A percentile compares a stretch with the other conserved stretches of the same genome.
Evolutionary conservation across 2,797 vertebrate species (phyloP).

Genomic region (Thunnus albacares): DNA sequence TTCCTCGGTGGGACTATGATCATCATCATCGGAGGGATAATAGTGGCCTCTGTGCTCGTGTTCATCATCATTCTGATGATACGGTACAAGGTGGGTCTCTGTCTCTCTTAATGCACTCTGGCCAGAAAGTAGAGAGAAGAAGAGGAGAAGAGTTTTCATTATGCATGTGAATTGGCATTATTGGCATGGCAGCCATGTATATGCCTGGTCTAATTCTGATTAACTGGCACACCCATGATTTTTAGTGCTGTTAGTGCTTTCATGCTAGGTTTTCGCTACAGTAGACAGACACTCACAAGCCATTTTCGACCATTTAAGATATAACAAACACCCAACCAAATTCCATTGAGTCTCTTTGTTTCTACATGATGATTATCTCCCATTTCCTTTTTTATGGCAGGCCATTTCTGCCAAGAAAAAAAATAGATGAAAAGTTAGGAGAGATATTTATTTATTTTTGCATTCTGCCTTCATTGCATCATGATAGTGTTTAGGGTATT

Average conservation of each 20-base stretch:
- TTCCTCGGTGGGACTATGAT: slow-evolving; percentile 99
- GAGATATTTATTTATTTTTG: too few relatives aligned
- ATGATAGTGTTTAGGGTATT: too few relatives aligned
- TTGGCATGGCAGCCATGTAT: not conserved
- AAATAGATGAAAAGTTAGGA: not conserved
- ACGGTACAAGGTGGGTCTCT: slow-evolving; percentile 92
- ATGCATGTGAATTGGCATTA: not conserved
- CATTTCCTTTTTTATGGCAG: not conserved
- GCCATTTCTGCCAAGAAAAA: not conserved
- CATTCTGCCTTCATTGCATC: too few relatives aligned
- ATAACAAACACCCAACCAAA: not conserved
- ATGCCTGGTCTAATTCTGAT: not conserved
- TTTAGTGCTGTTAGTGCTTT: not conserved
- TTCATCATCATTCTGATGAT: slow-evolving; percentile 99
- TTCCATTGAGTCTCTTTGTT: not conserved
- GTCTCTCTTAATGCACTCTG: slow-evolving; percentile 15
- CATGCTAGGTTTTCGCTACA: not conserved
- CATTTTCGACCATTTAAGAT: not conserved
- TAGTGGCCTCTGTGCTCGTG: slow-evolving; percentile 96
- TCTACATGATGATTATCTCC: not conserved
- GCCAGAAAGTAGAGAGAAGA: slow-evolving; percentile 3
- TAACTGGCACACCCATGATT: not conserved
- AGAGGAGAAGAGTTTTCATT: slow-evolving; percentile 31
- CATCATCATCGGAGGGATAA: slow-evolving; percentile 98
- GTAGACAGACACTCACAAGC: not conserved